Conservation (phyloP, 1,140 invertebrate species). For the Rhagoletis zephyria region DNA sequence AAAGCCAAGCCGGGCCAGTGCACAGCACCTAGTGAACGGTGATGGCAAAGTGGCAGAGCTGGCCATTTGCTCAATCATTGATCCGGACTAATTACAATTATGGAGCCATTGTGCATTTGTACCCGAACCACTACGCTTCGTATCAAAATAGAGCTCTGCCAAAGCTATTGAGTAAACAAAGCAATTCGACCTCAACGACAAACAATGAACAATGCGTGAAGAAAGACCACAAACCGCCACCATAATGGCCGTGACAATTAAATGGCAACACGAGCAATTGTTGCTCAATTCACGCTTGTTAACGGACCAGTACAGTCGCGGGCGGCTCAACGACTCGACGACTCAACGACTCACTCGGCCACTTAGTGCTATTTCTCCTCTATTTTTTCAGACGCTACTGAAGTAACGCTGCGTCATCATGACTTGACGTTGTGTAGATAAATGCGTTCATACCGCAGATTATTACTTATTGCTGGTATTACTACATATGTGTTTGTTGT, state of each 20-base stretch:
- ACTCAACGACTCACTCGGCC: neutral
- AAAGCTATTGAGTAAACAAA: slow-evolving; percentile 28
- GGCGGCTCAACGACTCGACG: neutral
- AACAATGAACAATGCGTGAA: slow-evolving; percentile 12
- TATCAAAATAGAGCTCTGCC: neutral
- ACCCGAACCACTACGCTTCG: neutral
- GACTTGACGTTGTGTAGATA: neutral
- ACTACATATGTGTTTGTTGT: neutral
- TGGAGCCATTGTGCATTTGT: neutral
- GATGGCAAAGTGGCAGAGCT: neutral
- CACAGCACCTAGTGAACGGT: neutral
- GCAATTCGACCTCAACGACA: slow-evolving; percentile 19
- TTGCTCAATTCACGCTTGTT: slow-evolving; percentile 49
- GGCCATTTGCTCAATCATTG: slow-evolving; percentile 43
- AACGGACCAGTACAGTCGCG: neutral
- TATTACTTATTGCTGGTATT: slow-evolving; percentile 32
- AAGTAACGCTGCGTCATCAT: slow-evolving; percentile 1
- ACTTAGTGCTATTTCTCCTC: neutral
- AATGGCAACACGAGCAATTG: slow-evolving; percentile 50
- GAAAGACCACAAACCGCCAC: neutral
- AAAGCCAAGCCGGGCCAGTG: neutral
- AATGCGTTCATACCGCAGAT: slow-evolving; percentile 5
- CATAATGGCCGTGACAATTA: slow-evolving; percentile 49
- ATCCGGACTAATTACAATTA: slow-evolving; percentile 53
- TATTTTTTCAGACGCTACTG: neutral